Conservation (phyloP, 2,888 invertebrate genomes). For the Drosophila acutilabella region DNA sequence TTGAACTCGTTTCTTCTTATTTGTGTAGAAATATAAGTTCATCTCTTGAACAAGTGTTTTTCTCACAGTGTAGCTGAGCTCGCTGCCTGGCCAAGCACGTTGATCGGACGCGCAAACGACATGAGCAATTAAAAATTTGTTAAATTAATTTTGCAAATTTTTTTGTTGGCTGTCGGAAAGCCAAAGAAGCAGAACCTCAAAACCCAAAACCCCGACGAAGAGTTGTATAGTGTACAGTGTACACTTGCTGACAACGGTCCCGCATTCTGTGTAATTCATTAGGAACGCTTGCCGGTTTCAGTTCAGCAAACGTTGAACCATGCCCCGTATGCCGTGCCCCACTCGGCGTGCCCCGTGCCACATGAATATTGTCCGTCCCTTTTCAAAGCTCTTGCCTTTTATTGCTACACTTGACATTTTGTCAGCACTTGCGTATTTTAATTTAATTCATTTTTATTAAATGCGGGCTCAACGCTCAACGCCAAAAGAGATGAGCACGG, state of each 20-base stretch:
- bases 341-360: slow-evolving; percentile 10
- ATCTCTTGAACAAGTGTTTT: neutral
- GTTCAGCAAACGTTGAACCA: slow-evolving; percentile 36
- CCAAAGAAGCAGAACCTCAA: slow-evolving; percentile 51
- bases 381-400: slow-evolving; percentile 62
- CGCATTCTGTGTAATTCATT: slow-evolving; percentile 80
- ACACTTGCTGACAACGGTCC: slow-evolving; percentile 49
- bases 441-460: slow-evolving; percentile 81
- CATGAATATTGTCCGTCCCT: slow-evolving; percentile 35
- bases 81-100: slow-evolving; percentile 51
- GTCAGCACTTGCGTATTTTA: slow-evolving; percentile 77
- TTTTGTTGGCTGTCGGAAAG: slow-evolving; percentile 37
- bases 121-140: slow-evolving; percentile 64
- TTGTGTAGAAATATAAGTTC: too few species aligned
- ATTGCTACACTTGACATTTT: slow-evolving; percentile 81
- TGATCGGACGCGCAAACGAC: slow-evolving; percentile 79
- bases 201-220: slow-evolving; percentile 20
- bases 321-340: slow-evolving; percentile 16
- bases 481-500: slow-evolving; percentile 13
- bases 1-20: too few species aligned
- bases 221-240: neutral
- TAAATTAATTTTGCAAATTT: slow-evolving; percentile 66
- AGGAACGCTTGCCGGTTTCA: slow-evolving; percentile 63
- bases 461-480: slow-evolving; percentile 67
- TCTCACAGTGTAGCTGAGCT: slow-evolving; percentile 34